These are phyloP conservation scores for Dinocampus coccinellae DNA, from an alignment of 2,888 invertebrate species.

Conservation along the genomic window DNA sequence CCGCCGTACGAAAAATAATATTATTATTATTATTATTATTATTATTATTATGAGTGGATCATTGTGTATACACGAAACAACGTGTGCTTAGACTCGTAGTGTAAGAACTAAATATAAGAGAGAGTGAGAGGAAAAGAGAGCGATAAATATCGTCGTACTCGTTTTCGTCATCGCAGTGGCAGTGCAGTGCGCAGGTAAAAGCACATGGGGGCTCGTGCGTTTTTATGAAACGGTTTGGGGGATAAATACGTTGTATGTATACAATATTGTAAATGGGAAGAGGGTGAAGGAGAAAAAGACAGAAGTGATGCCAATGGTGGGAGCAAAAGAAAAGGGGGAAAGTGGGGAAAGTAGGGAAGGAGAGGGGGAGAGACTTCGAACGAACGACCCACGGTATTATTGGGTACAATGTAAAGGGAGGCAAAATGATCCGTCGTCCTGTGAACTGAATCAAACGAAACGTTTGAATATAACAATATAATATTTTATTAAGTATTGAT, in stretches of 20 bases:
- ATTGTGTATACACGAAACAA: constrained; percentile 18
- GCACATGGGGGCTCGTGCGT: constrained; percentile 29
- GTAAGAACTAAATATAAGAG: constrained; percentile 10
- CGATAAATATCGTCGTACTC: constrained; percentile 6
- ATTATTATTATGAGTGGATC: constrained; percentile 27
- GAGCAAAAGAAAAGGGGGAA: constrained; percentile 15
- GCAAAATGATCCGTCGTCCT: constrained; percentile 35
- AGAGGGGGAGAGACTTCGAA: constrained; percentile 24
- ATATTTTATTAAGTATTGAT: no score
- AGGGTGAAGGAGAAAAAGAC: constrained; percentile 2
- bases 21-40: no score
- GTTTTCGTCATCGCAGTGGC: no score
- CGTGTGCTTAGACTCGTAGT: background rate
- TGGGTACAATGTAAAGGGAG: constrained; percentile 4
- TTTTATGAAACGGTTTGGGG: constrained; percentile 6
- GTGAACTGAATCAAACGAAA: constrained; percentile 48
- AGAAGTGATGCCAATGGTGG: no score
- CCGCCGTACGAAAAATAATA: constrained; percentile 30
- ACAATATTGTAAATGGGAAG: no score
- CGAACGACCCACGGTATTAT: constrained; percentile 38
- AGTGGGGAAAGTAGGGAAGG: constrained; percentile 8
- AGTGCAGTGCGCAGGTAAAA: constrained; percentile 23
- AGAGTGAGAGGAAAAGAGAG: background rate
- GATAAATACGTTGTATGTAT: constrained; percentile 3
- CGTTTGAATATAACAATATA: background rate